Percentiles rank a stretch among this genome's conserved stretches.
These are phyloP conservation scores for Hartigia nigra DNA, from an alignment of 2,888 invertebrate species.

Conservation along the genomic window DNA sequence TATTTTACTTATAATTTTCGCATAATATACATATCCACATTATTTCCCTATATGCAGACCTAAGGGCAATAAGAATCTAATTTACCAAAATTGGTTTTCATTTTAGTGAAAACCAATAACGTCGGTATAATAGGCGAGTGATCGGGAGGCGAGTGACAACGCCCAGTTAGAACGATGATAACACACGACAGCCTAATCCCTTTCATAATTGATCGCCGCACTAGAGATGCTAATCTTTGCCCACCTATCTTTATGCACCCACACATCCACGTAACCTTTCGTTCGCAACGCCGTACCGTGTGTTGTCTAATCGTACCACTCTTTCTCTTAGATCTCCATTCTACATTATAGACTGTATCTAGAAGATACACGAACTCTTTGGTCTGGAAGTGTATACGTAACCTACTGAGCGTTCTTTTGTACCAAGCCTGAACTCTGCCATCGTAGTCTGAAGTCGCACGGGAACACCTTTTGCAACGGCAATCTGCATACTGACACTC, in stretches of 20 bases:
- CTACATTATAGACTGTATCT: not conserved
- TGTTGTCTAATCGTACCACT: not conserved
- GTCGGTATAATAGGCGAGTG: conserved; percentile 24
- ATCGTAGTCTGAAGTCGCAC: not conserved
- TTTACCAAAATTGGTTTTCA: conserved; percentile 27
- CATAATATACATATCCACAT: not conserved
- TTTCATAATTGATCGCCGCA: conserved; percentile 45
- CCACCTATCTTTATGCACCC: conserved; percentile 13
- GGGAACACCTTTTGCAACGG: conserved; percentile 31
- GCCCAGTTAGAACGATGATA: conserved; percentile 42
- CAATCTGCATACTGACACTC: conserved; percentile 42
- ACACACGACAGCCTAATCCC: conserved; percentile 44
- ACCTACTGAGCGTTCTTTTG: not conserved
- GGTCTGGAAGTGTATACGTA: not conserved
- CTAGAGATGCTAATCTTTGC: conserved; percentile 43
- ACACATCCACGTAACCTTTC: not conserved
- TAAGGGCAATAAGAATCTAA: not conserved
- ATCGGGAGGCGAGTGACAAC: conserved; percentile 34
- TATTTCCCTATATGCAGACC: not conserved
- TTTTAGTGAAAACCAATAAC: conserved; percentile 24
- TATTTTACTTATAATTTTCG: not conserved
- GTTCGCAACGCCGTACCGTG: not conserved
- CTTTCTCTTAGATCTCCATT: not conserved
- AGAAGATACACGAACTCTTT: not conserved
- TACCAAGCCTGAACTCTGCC: not conserved